Evolutionary conservation across 2,888 invertebrate species (phyloP).

Genomic region (Cynaeus angustus): DNA sequence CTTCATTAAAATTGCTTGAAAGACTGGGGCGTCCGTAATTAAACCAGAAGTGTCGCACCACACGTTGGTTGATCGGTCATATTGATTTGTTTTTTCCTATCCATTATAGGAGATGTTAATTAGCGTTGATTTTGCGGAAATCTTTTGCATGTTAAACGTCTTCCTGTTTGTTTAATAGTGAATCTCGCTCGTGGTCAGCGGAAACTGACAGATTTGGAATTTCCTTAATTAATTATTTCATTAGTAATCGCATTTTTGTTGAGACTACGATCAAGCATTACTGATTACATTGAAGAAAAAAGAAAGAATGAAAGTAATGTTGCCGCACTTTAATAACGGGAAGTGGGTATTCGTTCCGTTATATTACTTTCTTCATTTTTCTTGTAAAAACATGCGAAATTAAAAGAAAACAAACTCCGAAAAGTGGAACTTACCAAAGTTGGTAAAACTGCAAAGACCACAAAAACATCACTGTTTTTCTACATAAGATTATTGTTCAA

Average conservation of each 20-base stretch:
- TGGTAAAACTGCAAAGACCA: slow-evolving; percentile 1
- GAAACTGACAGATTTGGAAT: slow-evolving; percentile 36
- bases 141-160: slow-evolving; percentile 28
- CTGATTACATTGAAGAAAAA: not conserved
- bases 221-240: slow-evolving; percentile 37
- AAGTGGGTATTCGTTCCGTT: slow-evolving; percentile 1
- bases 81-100: slow-evolving; percentile 27
- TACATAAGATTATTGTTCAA: not conserved
- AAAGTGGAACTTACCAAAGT: no score
- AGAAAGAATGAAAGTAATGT: slow-evolving; percentile 1
- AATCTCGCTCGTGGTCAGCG: slow-evolving; percentile 13
- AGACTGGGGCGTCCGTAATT: slow-evolving; percentile 12
- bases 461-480: not conserved
- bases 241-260: slow-evolving; percentile 26
- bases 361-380: no score
- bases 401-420: no score
- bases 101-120: slow-evolving; percentile 17
- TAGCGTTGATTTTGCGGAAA: slow-evolving; percentile 22
- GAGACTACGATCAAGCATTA: not conserved
- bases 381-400: no score
- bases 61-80: not conserved
- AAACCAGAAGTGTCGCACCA: slow-evolving; percentile 5
- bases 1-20: slow-evolving; percentile 23
- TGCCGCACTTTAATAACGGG: not conserved
- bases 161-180: slow-evolving; percentile 27